Conservation (phyloP, 2,113 vertebrate genomes). For the Falcunculus frontatus region DNA sequence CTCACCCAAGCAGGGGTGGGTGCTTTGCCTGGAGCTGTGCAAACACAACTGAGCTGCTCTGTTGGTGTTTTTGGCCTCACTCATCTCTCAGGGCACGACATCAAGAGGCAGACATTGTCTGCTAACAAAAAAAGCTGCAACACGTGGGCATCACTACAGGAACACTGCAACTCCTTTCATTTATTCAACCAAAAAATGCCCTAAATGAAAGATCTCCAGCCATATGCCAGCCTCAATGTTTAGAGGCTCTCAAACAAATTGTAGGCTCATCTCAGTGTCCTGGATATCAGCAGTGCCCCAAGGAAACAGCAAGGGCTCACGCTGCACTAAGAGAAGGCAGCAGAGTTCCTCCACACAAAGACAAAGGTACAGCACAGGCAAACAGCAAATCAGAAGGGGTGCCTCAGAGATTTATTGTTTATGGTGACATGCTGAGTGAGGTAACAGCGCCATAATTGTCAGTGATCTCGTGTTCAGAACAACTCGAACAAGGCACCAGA, state of each 20-base stretch:
- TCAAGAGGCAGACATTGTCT: background rate
- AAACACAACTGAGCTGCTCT: background rate
- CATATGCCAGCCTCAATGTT: background rate
- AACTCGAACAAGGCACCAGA: background rate
- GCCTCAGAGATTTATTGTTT: background rate
- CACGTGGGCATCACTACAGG: background rate
- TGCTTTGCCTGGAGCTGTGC: background rate
- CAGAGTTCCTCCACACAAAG: background rate
- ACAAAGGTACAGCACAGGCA: background rate
- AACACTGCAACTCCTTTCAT: background rate
- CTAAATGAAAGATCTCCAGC: background rate
- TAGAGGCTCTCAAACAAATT: background rate
- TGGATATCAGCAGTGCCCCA: background rate
- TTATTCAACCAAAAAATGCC: background rate
- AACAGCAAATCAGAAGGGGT: background rate
- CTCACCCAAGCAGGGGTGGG: fast-evolving
- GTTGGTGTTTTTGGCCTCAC: background rate
- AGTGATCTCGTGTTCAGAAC: background rate
- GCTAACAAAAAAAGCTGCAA: background rate
- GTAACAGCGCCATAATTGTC: fast-evolving
- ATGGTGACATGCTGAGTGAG: background rate
- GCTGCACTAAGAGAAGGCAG: background rate
- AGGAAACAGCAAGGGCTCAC: background rate
- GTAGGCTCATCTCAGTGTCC: too few species aligned
- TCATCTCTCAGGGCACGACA: background rate